These are phyloP conservation scores for Acleris sparsana DNA, from an alignment of 2,888 invertebrate species.

Conservation along the genomic window DNA sequence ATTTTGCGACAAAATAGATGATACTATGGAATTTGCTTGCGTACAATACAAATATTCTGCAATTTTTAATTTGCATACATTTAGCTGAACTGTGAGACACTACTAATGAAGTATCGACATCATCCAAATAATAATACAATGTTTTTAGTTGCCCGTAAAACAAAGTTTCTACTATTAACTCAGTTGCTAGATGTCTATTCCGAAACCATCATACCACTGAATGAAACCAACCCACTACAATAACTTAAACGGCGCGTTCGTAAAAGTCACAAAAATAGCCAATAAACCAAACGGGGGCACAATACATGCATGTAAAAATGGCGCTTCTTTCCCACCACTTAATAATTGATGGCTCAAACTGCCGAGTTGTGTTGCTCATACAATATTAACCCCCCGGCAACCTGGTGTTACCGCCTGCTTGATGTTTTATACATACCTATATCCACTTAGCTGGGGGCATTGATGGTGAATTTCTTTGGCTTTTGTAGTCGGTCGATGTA, in stretches of 20 bases:
- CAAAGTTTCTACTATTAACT: too few species aligned
- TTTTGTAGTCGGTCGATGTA: constrained; percentile 2
- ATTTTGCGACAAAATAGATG: too few species aligned
- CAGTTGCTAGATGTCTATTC: too few species aligned
- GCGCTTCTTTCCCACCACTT: constrained; percentile 73
- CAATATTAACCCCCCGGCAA: constrained; percentile 77
- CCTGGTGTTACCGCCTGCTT: constrained; percentile 76
- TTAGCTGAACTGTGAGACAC: too few species aligned
- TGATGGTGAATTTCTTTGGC: constrained; percentile 28
- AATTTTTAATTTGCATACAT: too few species aligned
- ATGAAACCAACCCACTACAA: constrained; percentile 42
- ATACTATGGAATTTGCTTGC: too few species aligned
- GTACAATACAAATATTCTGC: too few species aligned
- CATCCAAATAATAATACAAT: too few species aligned
- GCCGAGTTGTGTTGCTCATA: constrained; percentile 83
- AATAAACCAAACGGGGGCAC: constrained; percentile 66
- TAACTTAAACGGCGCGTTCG: constrained; percentile 61
- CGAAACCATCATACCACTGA: too few species aligned
- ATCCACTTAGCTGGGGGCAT: constrained; percentile 23
- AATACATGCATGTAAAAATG: constrained; percentile 77
- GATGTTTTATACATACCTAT: constrained; percentile 45
- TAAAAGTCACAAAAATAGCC: constrained; percentile 75
- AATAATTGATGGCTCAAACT: constrained; percentile 82
- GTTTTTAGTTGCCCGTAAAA: too few species aligned
- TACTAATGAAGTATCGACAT: too few species aligned